Percentiles rank a stretch among this genome's conserved stretches.
These are phyloP conservation scores for Alfaro cultratus DNA, from an alignment of 2,797 vertebrate genomes.

Conservation along the genomic window DNA sequence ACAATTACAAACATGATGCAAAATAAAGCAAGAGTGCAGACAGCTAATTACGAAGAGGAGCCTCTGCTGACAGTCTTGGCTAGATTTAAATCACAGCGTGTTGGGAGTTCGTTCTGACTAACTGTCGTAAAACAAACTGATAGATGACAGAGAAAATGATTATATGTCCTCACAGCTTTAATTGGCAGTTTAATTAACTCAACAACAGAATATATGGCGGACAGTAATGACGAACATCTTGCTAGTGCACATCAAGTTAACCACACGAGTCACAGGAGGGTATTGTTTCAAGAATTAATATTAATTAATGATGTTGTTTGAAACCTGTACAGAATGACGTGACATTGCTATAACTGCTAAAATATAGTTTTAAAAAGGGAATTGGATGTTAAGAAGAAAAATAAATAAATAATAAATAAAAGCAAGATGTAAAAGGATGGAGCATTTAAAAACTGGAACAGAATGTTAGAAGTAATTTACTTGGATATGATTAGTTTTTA, in stretches of 20 bases:
- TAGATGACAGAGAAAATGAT: conserved; percentile 47
- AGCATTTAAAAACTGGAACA: not conserved
- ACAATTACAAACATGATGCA: conserved; percentile 11
- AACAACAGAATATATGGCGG: conserved; percentile 22
- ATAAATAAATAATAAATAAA: too few relatives aligned
- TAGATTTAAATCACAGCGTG: conserved; percentile 48
- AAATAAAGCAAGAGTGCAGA: conserved; percentile 3
- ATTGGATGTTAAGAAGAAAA: not conserved
- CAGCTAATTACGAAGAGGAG: conserved; percentile 38
- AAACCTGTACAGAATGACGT: conserved; percentile 14
- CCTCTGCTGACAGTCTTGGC: conserved; percentile 43
- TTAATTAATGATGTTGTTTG: conserved; percentile 25
- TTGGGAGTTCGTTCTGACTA: conserved; percentile 26
- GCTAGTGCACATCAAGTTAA: conserved; percentile 36
- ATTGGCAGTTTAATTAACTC: conserved; percentile 64
- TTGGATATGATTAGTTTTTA: not conserved
- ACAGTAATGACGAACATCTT: conserved; percentile 28
- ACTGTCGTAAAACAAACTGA: conserved; percentile 33
- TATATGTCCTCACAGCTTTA: conserved; percentile 55
- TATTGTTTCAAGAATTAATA: conserved; percentile 16
- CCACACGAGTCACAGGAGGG: conserved; percentile 15
- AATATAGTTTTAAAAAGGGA: not conserved
- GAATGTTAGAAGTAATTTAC: not conserved
- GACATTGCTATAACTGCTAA: conserved; percentile 1
- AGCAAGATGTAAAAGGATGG: not conserved